Conservation (phyloP, 92 coral and sea anemone species). For the Montipora capitata region DNA sequence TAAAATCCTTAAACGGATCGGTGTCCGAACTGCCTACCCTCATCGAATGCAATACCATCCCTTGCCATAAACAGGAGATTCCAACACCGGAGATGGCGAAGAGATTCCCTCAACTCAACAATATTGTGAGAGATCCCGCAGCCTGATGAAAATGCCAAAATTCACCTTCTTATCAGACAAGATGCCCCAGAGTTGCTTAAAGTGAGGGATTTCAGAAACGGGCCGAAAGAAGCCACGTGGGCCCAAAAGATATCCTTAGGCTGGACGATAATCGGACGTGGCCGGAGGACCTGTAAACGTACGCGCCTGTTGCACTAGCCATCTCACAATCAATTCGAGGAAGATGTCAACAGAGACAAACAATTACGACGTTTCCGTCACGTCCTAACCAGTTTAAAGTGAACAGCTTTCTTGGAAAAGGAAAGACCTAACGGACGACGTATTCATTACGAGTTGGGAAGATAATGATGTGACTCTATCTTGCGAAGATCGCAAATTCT, state of each 20-base stretch:
- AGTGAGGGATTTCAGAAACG: slow-evolving; percentile 70
- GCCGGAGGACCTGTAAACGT: slow-evolving; percentile 22
- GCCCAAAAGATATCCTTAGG: slow-evolving; percentile 54
- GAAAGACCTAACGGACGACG: slow-evolving; percentile 7
- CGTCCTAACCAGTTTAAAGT: slow-evolving; percentile 69
- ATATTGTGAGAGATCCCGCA: slow-evolving; percentile 68
- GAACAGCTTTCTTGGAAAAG: slow-evolving; percentile 10
- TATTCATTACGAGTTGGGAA: slow-evolving; percentile 35
- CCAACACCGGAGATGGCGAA: slow-evolving; percentile 71
- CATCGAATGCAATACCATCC: slow-evolving; percentile 68
- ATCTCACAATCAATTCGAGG: background rate
- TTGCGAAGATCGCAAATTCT: slow-evolving; percentile 54
- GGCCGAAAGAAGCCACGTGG: slow-evolving; percentile 40
- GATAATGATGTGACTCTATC: slow-evolving; percentile 66
- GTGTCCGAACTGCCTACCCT: slow-evolving; percentile 54
- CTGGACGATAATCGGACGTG: background rate
- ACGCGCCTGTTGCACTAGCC: slow-evolving; percentile 46
- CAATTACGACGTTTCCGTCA: slow-evolving; percentile 9
- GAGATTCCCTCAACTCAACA: slow-evolving; percentile 64
- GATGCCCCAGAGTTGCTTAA: slow-evolving; percentile 73
- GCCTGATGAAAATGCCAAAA: slow-evolving; percentile 44
- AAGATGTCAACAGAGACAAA: background rate
- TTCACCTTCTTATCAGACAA: slow-evolving; percentile 69
- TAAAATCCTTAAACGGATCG: slow-evolving; percentile 40
- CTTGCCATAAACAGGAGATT: slow-evolving; percentile 55